Evolutionary conservation across 1,140 invertebrate species (phyloP).

Genomic region (Lepidotrigona ventralis): DNA sequence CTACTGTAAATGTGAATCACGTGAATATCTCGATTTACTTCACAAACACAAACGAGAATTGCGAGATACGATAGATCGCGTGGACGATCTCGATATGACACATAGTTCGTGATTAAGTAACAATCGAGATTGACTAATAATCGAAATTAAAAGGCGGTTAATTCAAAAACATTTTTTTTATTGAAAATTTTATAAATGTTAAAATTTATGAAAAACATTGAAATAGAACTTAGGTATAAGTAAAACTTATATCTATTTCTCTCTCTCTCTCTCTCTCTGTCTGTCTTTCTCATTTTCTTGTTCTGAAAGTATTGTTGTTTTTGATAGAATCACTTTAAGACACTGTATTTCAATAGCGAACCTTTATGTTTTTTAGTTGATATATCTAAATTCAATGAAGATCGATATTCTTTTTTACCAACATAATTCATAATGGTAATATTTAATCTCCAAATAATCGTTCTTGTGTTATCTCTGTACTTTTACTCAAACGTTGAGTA

Average conservation of each 20-base stretch:
- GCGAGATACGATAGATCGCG: background rate
- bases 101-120: background rate
- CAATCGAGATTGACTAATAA: background rate
- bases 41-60: background rate
- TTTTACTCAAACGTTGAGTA: slow-evolving; percentile 57
- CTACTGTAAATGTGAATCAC: slow-evolving; percentile 10
- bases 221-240: background rate
- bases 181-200: slow-evolving; percentile 29
- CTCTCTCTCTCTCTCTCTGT: background rate
- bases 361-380: background rate
- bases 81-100: background rate
- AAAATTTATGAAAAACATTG: background rate
- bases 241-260: background rate
- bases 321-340: background rate
- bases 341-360: slow-evolving; percentile 12
- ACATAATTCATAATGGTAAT: background rate
- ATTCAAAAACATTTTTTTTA: slow-evolving; percentile 6
- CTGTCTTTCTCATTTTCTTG: background rate
- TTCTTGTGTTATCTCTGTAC: slow-evolving; percentile 6
- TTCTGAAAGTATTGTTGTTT: background rate
- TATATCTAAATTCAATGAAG: background rate
- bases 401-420: background rate
- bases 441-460: slow-evolving; percentile 35
- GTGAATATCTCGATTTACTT: slow-evolving; percentile 30
- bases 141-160: background rate